phyloP scores from a whole-genome alignment of 2,888 invertebrate species.

The Trachelus stipa region DNA sequence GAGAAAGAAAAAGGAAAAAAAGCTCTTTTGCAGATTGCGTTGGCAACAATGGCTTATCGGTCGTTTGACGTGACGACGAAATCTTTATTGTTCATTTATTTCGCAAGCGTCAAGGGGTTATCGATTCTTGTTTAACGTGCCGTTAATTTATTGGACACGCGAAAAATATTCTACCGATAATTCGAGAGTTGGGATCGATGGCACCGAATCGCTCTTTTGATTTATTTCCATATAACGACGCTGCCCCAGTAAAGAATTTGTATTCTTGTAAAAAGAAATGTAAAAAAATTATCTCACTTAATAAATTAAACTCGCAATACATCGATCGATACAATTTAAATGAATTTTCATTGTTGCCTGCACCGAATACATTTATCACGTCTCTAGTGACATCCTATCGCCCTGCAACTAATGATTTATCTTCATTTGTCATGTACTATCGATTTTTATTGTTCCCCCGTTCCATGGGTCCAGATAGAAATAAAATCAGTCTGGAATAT shows the following conservation, averaged over 20 bases:
- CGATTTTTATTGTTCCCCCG: too few species aligned
- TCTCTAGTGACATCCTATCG: too few species aligned
- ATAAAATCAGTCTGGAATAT: constrained; percentile 32
- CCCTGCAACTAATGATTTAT: constrained; percentile 18
- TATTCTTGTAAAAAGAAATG: too few species aligned
- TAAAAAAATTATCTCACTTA: too few species aligned
- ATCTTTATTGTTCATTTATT: constrained; percentile 45
- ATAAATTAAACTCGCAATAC: too few species aligned
- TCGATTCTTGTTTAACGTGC: constrained; percentile 18
- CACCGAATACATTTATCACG: too few species aligned
- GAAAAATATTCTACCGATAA: neutral
- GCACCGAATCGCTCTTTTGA: neutral
- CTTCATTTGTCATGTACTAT: constrained; percentile 28
- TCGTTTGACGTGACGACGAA: constrained; percentile 42
- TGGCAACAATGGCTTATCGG: constrained; percentile 31
- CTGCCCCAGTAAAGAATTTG: too few species aligned
- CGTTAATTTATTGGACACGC: constrained; percentile 16
- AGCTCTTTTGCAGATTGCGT: too few species aligned
- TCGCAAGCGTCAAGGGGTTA: constrained; percentile 36
- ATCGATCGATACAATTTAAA: too few species aligned
- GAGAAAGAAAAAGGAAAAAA: too few species aligned
- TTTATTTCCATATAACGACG: too few species aligned
- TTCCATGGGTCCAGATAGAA: constrained; percentile 1
- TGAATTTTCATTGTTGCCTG: too few species aligned
- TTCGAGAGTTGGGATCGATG: neutral